These are phyloP conservation scores for Melanerpes formicivorus DNA, from an alignment of 2,113 vertebrate species.

Conservation along the genomic window DNA sequence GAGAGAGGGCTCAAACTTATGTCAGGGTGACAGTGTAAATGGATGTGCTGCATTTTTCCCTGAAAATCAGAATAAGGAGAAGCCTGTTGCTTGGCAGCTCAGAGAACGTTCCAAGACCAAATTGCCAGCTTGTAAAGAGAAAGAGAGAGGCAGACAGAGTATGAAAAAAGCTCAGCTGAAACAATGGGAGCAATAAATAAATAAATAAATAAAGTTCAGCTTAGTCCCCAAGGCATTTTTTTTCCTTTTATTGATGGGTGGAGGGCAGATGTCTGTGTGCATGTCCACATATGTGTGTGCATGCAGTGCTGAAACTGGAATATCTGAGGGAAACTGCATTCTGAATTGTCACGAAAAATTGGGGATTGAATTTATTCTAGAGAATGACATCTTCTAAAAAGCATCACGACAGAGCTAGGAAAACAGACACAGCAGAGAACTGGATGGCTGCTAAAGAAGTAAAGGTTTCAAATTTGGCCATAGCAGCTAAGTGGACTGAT, in stretches of 20 bases:
- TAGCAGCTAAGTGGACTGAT: neutral
- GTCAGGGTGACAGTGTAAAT: constrained; percentile 19
- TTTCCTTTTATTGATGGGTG: neutral
- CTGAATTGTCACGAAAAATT: neutral
- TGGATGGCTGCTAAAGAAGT: neutral
- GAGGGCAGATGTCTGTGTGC: neutral
- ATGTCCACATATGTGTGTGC: neutral
- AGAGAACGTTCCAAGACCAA: constrained; percentile 23
- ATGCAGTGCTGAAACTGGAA: neutral
- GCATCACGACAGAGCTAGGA: neutral
- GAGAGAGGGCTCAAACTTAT: neutral
- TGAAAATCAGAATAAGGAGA: constrained; percentile 26
- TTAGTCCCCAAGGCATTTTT: neutral
- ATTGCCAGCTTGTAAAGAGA: constrained; percentile 8
- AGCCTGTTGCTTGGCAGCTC: constrained; percentile 34
- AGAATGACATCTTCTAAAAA: neutral
- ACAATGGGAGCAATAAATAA: neutral
- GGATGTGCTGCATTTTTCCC: neutral
- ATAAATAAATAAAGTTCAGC: neutral
- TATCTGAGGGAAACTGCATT: neutral
- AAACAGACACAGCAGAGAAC: neutral
- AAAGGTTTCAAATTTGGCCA: constrained; percentile 5
- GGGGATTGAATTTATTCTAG: neutral
- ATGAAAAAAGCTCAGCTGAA: constrained; percentile 1
- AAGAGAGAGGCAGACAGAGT: constrained; percentile 15